Evolutionary conservation across 1,140 invertebrate species (phyloP).

Genomic region (Maconellicoccus hirsutus): DNA sequence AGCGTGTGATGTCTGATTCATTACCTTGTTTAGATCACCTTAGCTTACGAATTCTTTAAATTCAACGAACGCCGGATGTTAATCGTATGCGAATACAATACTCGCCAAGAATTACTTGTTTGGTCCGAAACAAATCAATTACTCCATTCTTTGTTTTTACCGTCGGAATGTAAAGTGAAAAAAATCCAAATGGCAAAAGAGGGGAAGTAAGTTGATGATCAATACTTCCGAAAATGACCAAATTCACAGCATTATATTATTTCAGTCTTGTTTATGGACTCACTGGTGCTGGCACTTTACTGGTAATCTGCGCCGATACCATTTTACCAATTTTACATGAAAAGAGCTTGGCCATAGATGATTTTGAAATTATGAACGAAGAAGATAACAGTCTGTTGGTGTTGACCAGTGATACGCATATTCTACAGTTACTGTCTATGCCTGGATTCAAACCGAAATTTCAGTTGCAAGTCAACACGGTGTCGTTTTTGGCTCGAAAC

Average conservation of each 20-base stretch:
- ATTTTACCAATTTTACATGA: slow-evolving; percentile 23
- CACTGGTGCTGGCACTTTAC: slow-evolving; percentile 17
- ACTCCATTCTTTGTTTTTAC: not conserved
- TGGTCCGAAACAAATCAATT: not conserved
- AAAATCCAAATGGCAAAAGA: slow-evolving; percentile 23
- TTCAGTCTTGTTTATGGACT: slow-evolving; percentile 24
- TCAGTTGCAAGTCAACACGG: slow-evolving; percentile 32
- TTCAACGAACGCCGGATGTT: not conserved
- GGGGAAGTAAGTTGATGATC: slow-evolving; percentile 24
- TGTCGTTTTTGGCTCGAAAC: slow-evolving; percentile 33
- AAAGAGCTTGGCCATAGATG: slow-evolving; percentile 20
- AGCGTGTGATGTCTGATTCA: no score
- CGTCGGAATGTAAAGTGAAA: slow-evolving; percentile 24
- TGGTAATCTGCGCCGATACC: slow-evolving; percentile 27
- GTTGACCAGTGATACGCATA: slow-evolving; percentile 22
- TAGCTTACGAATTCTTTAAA: not conserved
- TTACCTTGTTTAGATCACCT: not conserved
- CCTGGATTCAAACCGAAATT: slow-evolving; percentile 35
- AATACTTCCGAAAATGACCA: not conserved
- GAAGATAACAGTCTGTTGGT: slow-evolving; percentile 23
- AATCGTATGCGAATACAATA: not conserved
- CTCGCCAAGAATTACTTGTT: not conserved
- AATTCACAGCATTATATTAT: not conserved
- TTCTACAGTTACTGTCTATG: slow-evolving; percentile 32
- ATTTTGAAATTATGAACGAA: slow-evolving; percentile 26